Evolutionary conservation across 1,140 invertebrate genomes (phyloP), one percentile per base, ranked within the genome.

Genomic region (Drosophila watanabei): DNA sequence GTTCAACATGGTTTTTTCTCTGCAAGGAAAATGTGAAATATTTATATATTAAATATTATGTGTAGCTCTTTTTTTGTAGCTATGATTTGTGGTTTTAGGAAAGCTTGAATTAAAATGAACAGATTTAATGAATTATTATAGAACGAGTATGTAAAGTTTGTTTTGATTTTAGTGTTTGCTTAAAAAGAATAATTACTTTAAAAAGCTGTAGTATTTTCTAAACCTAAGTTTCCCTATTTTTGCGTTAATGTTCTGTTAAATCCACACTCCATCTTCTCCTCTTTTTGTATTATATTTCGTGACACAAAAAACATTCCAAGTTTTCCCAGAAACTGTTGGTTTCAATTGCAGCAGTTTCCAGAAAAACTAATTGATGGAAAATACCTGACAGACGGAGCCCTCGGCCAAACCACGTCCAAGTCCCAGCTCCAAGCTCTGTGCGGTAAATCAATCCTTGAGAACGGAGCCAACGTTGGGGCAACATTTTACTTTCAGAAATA

Each of bases 401-500:
- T 43, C 5, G 5, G 5, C n/a, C 37, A 8, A 14, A 11, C 24
- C 32, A 43, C 18, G 6, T 4, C 28, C 16, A 33, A 35, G 52
- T 20, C 33, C 33, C 8, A 11, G 35, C 8, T 13, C n/a, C 32
- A 16, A 18, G 6, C 9, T 20, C 10, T n/a, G 0, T 33, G 20
- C 24, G 5, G 68, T 48, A 45, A 71, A 32, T 30, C 24, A 39
- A 71, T 68, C 68, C 43, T 28, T 20, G 11, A 10, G 4, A 39
- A 39, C 28, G 16, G 24, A 48, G 28, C 24, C 51, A 16, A n/a
- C 28, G 52, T 2, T 37, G 35, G 30, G 57, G 63, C 52, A 48
- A 88, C 73, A 65, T 90, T 88, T 90, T 66, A 82, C 80, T 63
- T 72, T 73, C 54, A 46, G 70, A 86, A 90, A 83, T 84, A 89